A percentile compares a stretch with the other conserved stretches of the same genome.
These are phyloP conservation scores for Tyrannus savana DNA, from an alignment of 2,113 vertebrate genomes.

Conservation along the genomic window DNA sequence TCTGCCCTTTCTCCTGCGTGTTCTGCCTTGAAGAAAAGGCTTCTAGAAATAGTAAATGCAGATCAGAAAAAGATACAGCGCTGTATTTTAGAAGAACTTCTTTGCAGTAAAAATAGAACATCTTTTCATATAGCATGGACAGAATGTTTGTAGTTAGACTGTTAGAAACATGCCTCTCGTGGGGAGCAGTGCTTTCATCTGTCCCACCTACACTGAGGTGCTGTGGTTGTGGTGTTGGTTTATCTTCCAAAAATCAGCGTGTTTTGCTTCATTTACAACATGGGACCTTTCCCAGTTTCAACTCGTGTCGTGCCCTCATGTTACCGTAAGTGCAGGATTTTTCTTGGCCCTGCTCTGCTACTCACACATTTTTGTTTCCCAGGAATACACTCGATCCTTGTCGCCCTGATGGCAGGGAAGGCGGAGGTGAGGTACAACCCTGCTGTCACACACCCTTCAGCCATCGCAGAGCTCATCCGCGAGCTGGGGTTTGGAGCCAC, in stretches of 20 bases:
- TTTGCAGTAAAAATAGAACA: not conserved
- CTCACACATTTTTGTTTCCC: not conserved
- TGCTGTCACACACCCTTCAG: slow-evolving; percentile 80
- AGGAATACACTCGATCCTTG: slow-evolving; percentile 93
- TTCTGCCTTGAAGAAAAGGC: not conserved
- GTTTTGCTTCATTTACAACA: not conserved
- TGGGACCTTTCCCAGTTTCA: not conserved
- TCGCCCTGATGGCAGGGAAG: slow-evolving; percentile 97
- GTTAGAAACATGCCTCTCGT: not conserved
- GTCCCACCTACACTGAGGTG: not conserved
- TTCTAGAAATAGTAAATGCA: not conserved
- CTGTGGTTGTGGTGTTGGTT: not conserved
- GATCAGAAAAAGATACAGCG: not conserved
- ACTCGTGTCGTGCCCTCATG: accelerated
- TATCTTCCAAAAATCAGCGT: not conserved
- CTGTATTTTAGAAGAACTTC: not conserved
- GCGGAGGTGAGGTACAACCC: slow-evolving; percentile 94
- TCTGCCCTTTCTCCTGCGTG: not conserved
- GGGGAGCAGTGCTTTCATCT: not conserved
- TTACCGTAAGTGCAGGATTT: not conserved
- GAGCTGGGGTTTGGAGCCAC: slow-evolving; percentile 93
- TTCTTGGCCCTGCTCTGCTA: not conserved
- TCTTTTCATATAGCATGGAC: not conserved
- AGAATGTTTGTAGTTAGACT: not conserved
- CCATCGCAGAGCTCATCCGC: slow-evolving; percentile 86